Percentiles rank a stretch among this genome's conserved stretches.
phyloP scores from a whole-genome alignment of 1,140 invertebrate genomes.

The Belonocnema kinseyi region DNA sequence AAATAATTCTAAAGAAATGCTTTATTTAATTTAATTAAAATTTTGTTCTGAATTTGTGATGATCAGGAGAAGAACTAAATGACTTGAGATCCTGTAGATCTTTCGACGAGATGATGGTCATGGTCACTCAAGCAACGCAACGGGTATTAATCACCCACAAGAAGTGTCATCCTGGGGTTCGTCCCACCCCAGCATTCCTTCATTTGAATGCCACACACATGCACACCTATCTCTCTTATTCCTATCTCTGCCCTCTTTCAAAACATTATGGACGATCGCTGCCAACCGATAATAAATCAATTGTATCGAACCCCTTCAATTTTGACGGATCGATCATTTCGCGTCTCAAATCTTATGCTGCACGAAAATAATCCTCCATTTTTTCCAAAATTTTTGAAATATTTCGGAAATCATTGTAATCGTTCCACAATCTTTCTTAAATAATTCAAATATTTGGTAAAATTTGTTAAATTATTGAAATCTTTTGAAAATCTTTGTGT shows the following conservation, averaged over 20 bases:
- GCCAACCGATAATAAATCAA: constrained; percentile 11
- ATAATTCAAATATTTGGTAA: too few species aligned
- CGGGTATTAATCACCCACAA: constrained; percentile 62
- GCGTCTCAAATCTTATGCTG: too few species aligned
- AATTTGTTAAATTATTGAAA: too few species aligned
- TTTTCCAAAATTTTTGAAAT: too few species aligned
- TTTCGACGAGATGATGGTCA: constrained; percentile 67
- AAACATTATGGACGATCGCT: constrained; percentile 26
- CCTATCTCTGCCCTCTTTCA: constrained; percentile 41
- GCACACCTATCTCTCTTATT: too few species aligned
- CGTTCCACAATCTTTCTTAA: too few species aligned
- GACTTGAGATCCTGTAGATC: constrained; percentile 64
- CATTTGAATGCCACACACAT: constrained; percentile 59
- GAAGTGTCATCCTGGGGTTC: constrained; percentile 64
- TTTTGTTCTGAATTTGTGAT: too few species aligned
- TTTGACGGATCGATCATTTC: not conserved
- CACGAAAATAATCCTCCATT: too few species aligned
- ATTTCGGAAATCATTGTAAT: too few species aligned
- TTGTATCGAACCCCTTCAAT: constrained; percentile 10
- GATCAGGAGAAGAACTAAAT: constrained; percentile 51
- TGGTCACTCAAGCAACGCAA: constrained; percentile 64
- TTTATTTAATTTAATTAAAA: too few species aligned
- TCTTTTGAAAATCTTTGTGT: too few species aligned
- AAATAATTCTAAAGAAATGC: too few species aligned
- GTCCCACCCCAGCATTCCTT: constrained; percentile 63